Conservation (phyloP, 53 echinoderm and acorn worm species). For the Patiria pectinifera region DNA sequence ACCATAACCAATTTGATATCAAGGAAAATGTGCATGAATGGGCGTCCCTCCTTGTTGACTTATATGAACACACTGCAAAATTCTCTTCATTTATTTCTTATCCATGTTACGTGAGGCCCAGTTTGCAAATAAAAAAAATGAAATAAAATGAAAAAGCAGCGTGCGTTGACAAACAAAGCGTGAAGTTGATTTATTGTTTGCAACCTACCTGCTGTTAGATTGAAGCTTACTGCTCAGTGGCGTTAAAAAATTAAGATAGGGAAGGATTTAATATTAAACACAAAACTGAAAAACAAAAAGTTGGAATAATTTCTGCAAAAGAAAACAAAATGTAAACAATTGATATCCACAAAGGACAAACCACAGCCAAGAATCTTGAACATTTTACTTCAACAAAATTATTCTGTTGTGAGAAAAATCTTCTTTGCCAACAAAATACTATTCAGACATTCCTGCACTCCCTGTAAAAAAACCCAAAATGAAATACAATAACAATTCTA, state of each 20-base stretch:
- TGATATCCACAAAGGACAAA: too few species aligned
- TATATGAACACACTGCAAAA: too few species aligned
- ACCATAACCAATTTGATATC: too few species aligned
- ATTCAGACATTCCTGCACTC: too few species aligned
- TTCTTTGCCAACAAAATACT: too few species aligned
- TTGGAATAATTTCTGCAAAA: not conserved
- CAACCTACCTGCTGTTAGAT: slow-evolving; percentile 47
- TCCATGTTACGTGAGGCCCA: not conserved
- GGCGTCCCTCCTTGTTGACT: too few species aligned
- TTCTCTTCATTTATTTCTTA: not conserved
- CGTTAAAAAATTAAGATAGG: slow-evolving; percentile 43
- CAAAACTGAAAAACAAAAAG: not conserved
- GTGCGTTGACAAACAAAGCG: not conserved
- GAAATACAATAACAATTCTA: too few species aligned
- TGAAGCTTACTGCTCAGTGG: slow-evolving; percentile 45
- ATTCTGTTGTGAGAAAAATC: too few species aligned
- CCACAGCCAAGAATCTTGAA: not conserved
- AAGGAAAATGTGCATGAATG: too few species aligned
- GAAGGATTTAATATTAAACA: not conserved
- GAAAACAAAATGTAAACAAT: not conserved
- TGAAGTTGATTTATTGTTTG: not conserved
- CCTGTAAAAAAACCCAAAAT: too few species aligned
- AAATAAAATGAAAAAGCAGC: not conserved
- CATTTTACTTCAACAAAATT: not conserved
- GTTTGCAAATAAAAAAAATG: not conserved